These are phyloP conservation scores for Girardinus metallicus DNA, from an alignment of 2,797 vertebrate genomes.

Conservation along the genomic window DNA sequence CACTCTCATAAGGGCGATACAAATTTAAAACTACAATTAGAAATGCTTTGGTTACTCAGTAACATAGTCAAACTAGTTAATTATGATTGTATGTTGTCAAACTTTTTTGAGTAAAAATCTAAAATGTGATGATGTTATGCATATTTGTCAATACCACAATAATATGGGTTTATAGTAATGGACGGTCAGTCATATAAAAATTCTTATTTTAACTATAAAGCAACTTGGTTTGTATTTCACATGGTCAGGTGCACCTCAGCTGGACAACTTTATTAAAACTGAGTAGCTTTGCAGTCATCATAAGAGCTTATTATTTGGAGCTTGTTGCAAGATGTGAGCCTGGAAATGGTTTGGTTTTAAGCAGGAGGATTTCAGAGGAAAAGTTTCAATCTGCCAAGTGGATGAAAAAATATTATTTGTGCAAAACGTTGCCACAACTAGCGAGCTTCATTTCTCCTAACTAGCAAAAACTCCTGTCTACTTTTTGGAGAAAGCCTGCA, in stretches of 20 bases:
- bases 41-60: background rate
- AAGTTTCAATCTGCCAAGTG: background rate
- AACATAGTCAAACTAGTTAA: background rate
- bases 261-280: background rate
- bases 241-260: background rate
- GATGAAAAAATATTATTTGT: background rate
- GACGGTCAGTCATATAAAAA: background rate
- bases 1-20: background rate
- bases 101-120: background rate
- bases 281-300: background rate
- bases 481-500: background rate
- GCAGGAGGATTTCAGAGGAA: background rate
- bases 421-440: background rate
- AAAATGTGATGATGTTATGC: background rate
- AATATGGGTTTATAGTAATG: background rate
- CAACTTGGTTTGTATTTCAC: background rate
- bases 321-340: background rate
- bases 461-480: background rate
- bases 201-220: background rate
- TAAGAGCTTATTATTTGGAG: background rate
- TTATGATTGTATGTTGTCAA: background rate
- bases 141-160: background rate
- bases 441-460: background rate
- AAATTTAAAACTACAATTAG: background rate
- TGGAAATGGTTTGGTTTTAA: background rate